phyloP scores from a whole-genome alignment of 2,113 vertebrate species.

The Solenodon paradoxus region DNA sequence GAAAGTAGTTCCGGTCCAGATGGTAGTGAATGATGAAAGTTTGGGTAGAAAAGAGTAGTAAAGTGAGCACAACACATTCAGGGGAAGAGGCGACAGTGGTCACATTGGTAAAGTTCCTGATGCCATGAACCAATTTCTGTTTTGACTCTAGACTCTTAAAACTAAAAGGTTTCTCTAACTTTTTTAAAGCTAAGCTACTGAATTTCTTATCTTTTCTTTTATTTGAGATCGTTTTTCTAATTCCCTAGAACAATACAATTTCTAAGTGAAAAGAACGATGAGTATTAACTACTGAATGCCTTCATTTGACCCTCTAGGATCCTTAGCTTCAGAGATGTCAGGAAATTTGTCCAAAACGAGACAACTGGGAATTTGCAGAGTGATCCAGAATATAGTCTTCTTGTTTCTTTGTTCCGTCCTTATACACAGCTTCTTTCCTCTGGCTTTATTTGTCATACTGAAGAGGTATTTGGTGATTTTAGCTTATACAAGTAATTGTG shows the following conservation, averaged over 20 bases:
- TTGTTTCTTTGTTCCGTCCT: neutral
- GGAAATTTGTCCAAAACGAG: neutral
- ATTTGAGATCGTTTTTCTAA: neutral
- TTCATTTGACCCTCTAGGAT: neutral
- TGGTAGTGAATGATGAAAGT: neutral
- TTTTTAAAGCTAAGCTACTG: neutral
- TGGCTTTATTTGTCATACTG: neutral
- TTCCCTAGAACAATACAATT: neutral
- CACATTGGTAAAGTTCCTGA: neutral
- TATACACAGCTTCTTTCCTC: neutral
- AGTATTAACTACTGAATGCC: neutral
- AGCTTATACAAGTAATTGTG: neutral
- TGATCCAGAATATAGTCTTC: neutral
- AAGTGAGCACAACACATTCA: neutral
- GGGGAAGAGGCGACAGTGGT: neutral
- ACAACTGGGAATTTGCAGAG: neutral
- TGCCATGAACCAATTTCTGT: neutral
- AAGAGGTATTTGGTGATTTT: neutral
- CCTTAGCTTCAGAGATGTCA: neutral
- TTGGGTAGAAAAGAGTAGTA: neutral
- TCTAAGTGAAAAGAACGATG: neutral
- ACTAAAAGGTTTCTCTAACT: neutral
- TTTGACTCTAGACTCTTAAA: neutral
- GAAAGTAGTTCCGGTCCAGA: neutral
- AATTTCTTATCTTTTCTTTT: constrained; percentile 12